Conservation (phyloP, 2,888 invertebrate genomes). For the Ethmia dodecea region DNA sequence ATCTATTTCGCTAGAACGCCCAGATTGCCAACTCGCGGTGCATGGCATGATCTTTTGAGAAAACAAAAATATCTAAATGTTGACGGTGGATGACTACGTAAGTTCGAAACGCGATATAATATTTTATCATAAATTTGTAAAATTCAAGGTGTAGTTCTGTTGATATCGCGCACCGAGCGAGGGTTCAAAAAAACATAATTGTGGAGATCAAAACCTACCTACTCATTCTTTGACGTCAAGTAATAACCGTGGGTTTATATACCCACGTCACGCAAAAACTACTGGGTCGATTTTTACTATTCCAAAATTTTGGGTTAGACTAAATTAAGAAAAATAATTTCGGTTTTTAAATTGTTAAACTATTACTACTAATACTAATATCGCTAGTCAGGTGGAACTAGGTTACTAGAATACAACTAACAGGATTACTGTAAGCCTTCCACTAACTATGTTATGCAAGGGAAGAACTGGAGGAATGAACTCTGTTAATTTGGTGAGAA, state of each 20-base stretch:
- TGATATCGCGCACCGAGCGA: no score
- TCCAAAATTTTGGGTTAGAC: no score
- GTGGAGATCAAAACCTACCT: no score
- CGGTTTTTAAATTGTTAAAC: no score
- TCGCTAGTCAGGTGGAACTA: conserved; percentile 1
- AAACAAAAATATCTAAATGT: neutral
- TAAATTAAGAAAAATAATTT: no score
- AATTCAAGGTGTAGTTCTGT: neutral
- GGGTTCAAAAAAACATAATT: no score
- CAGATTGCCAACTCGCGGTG: conserved; percentile 27
- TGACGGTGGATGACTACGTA: neutral
- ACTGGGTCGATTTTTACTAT: no score
- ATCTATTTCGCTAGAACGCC: conserved; percentile 2
- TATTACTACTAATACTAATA: no score
- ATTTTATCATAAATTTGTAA: neutral
- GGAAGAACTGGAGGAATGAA: conserved; percentile 29
- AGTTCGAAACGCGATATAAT: neutral
- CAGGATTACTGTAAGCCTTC: conserved; percentile 4
- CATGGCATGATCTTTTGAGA: neutral
- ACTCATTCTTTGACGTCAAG: no score
- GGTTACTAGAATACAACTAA: neutral
- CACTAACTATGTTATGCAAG: conserved; percentile 17
- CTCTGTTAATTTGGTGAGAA: conserved; percentile 6
- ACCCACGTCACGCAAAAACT: no score
- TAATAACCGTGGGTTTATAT: no score